Evolutionary conservation across 53 echinoderm and acorn worm species (phyloP).

Genomic region (Pentamera pediparva): DNA sequence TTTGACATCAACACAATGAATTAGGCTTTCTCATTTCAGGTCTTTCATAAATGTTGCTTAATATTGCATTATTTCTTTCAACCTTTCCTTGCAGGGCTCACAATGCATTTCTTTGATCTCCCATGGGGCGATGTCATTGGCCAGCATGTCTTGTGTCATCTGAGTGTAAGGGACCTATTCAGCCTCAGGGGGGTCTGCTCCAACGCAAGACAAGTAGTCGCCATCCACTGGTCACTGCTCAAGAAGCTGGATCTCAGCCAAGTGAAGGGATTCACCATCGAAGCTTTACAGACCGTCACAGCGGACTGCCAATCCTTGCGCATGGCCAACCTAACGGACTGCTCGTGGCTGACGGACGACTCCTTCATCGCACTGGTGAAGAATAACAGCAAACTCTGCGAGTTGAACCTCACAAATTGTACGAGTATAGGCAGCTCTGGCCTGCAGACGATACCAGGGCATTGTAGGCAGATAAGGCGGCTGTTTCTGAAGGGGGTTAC

Average conservation of each 20-base stretch:
- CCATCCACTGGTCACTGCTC: slow-evolving; percentile 46
- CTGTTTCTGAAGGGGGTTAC: slow-evolving; percentile 34
- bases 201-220: slow-evolving; percentile 54
- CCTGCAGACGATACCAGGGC: slow-evolving; percentile 51
- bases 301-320: slow-evolving; percentile 43
- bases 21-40: no score
- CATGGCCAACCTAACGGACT: slow-evolving; percentile 42
- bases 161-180: slow-evolving; percentile 58
- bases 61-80: no score
- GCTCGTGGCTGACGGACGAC: slow-evolving; percentile 70
- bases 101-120: slow-evolving; percentile 28
- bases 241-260: slow-evolving; percentile 47
- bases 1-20: no score
- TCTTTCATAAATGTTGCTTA: no score
- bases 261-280: slow-evolving; percentile 22
- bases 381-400: slow-evolving; percentile 41
- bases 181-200: slow-evolving; percentile 55
- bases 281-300: slow-evolving; percentile 61
- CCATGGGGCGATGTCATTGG: slow-evolving; percentile 91
- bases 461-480: slow-evolving; percentile 45
- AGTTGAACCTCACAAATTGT: slow-evolving; percentile 59
- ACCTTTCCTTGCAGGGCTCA: no score
- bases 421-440: slow-evolving; percentile 54
- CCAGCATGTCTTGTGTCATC: slow-evolving; percentile 54
- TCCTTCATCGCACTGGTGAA: slow-evolving; percentile 50